phyloP scores from a whole-genome alignment of 1,140 invertebrate genomes.

The Camponotus pennsylvanicus region DNA sequence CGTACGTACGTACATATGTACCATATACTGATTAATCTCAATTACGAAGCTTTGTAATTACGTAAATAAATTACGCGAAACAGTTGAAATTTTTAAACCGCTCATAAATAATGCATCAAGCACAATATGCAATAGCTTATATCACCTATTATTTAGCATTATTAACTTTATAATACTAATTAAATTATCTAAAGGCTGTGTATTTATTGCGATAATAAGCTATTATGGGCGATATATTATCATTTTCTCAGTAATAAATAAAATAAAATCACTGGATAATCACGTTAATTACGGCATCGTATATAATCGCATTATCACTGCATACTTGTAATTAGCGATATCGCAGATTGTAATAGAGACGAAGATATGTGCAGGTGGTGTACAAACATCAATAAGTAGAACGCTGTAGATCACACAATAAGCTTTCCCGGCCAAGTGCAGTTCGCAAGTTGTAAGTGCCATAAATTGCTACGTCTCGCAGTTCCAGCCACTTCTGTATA shows the following conservation, averaged over 20 bases:
- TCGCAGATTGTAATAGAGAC: conserved; percentile 57
- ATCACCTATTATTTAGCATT: neutral
- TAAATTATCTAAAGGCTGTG: neutral
- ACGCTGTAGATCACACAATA: conserved; percentile 77
- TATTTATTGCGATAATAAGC: neutral
- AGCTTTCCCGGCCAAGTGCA: conserved; percentile 74
- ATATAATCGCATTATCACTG: neutral
- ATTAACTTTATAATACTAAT: conserved; percentile 32
- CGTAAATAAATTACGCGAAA: conserved; percentile 15
- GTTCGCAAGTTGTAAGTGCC: conserved; percentile 80
- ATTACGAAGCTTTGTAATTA: conserved; percentile 34
- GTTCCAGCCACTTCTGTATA: conserved; percentile 74
- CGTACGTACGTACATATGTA: neutral
- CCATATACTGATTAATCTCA: conserved; percentile 30
- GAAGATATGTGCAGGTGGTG: conserved; percentile 62
- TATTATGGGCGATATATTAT: neutral
- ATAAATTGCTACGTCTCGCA: conserved; percentile 79
- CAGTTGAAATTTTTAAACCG: conserved; percentile 1
- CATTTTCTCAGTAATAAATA: neutral
- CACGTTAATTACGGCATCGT: neutral
- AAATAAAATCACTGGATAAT: neutral
- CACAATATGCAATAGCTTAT: neutral
- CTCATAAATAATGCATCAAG: neutral
- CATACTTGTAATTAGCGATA: neutral
- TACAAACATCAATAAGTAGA: conserved; percentile 71